Conservation (phyloP, 1,140 invertebrate species). For the Leptoteleia sp. region DNA sequence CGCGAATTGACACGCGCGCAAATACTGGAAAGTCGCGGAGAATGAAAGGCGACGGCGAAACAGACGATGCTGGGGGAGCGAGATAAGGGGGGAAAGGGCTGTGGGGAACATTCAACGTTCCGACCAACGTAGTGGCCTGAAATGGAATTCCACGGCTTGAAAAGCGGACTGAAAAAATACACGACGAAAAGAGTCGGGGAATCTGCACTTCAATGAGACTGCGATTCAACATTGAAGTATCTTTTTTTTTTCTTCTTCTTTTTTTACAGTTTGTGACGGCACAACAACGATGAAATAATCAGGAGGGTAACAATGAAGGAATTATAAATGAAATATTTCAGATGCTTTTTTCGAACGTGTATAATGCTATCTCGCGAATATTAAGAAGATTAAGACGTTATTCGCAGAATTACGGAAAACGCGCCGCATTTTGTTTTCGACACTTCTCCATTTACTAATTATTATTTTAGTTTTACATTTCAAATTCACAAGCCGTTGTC, state of each 20-base stretch:
- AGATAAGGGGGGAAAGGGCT: background rate
- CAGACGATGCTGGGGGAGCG: background rate
- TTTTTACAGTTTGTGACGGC: conserved; percentile 50
- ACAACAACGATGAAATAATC: conserved; percentile 64
- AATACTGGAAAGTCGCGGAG: conserved; percentile 37
- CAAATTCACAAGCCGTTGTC: background rate
- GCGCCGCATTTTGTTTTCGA: conserved; percentile 1
- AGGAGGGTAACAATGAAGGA: conserved; percentile 53
- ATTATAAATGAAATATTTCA: conserved; percentile 59
- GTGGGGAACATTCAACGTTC: conserved; percentile 38
- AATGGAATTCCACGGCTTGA: conserved; percentile 57
- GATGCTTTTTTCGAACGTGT: conserved; percentile 29
- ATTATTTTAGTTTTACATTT: conserved; percentile 23
- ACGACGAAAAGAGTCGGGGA: conserved; percentile 53
- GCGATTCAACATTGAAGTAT: conserved; percentile 54
- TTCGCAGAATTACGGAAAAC: conserved; percentile 21
- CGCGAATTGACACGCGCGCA: conserved; percentile 54
- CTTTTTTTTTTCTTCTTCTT: too few species aligned
- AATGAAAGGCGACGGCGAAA: conserved; percentile 35
- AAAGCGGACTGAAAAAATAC: conserved; percentile 59
- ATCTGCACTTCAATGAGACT: conserved; percentile 64
- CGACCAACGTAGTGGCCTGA: conserved; percentile 51
- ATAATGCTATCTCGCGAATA: conserved; percentile 42
- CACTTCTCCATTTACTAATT: conserved; percentile 20
- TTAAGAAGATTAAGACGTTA: conserved; percentile 54